Percentiles rank a stretch among this genome's conserved stretches.
Evolutionary conservation across 2,888 invertebrate species (phyloP).

Genomic region (Papilio elwesi): DNA sequence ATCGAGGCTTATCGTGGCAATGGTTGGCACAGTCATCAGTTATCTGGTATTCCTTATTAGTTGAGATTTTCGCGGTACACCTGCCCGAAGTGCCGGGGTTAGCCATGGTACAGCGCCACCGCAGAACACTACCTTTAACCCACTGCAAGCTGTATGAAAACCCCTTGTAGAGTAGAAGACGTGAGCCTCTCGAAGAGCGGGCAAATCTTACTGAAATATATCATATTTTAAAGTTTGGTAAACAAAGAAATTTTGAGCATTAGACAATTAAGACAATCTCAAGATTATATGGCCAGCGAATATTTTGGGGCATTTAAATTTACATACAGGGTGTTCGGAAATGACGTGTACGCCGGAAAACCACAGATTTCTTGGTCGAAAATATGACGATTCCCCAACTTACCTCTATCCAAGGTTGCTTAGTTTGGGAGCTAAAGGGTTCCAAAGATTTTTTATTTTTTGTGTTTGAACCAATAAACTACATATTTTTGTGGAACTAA

Average conservation of each 20-base stretch:
- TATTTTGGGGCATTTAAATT: too few species aligned
- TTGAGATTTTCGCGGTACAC: slow-evolving; percentile 63
- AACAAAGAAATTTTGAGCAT: not conserved
- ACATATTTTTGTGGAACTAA: too few species aligned
- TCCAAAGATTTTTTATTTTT: too few species aligned
- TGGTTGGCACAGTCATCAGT: slow-evolving; percentile 53
- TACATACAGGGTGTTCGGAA: too few species aligned
- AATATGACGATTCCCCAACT: too few species aligned
- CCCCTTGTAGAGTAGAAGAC: slow-evolving; percentile 60
- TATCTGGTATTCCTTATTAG: slow-evolving; percentile 52
- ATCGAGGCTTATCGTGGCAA: slow-evolving; percentile 58
- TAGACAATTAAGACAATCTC: not conserved
- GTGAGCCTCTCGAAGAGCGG: slow-evolving; percentile 63
- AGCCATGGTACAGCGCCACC: slow-evolving; percentile 68
- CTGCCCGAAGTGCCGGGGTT: slow-evolving; percentile 58
- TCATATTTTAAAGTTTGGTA: not conserved
- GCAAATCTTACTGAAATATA: slow-evolving; percentile 63
- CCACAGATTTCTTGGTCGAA: too few species aligned
- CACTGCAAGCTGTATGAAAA: slow-evolving; percentile 59
- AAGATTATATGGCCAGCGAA: too few species aligned
- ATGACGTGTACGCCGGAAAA: too few species aligned
- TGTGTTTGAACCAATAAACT: too few species aligned
- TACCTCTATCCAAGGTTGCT: too few species aligned
- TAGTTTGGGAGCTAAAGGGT: too few species aligned
- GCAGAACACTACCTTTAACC: slow-evolving; percentile 50